Evolutionary conservation across 1,140 invertebrate genomes (phyloP), one percentile per base, ranked within the genome.

Genomic region (Venturia canescens): DNA sequence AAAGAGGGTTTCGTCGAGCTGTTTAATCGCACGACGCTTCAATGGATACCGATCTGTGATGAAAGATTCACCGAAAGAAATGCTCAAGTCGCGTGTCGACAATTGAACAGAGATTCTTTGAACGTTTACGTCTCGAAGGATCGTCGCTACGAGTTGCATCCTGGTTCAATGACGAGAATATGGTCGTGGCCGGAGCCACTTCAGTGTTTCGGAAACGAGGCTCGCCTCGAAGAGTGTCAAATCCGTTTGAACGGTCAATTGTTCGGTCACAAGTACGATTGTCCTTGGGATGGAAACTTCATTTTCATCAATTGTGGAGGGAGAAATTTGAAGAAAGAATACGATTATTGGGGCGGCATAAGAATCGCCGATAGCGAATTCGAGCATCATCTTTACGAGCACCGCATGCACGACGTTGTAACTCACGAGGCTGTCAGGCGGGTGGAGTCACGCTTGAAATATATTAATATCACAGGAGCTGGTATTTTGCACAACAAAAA

Each of bases 1-100:
- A 94, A 94, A 29, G 95, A 96, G 93, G 96, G 91, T 50, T 99
- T 99, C 87, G 90, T 99, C 44, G 97, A 99, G 92, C 96, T 98
- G 85, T 99, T 97, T 88, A 99, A 99, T 90, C 93, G 93, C 77
- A 99, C 98, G 5, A 98, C 98, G 0, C 91, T 97, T 13, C 98
- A 99, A 89, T 99, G 98, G 98, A 96, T 99, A 53, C 97, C 99
- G 0, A 95, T 99, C 88, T 99, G 99, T 91, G 99, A 99, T 93
- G 93, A 94, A 70, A 93, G 98, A 78, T 99, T 99, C 88, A 98
- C 97, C 0, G 97, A 98, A 88, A 93, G 97, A 86, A 99, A 99
- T 90, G 97, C 97, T 3, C 95, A 98, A 93, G 98, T 99, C 0
- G 97, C 99, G 0, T 99, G 99, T 88, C 93, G 97, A 26, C 97